A percentile compares a stretch with the other conserved stretches of the same genome.
phyloP scores from a whole-genome alignment of 2,113 vertebrate species.

The Dunckerocampus dactyliophorus region DNA sequence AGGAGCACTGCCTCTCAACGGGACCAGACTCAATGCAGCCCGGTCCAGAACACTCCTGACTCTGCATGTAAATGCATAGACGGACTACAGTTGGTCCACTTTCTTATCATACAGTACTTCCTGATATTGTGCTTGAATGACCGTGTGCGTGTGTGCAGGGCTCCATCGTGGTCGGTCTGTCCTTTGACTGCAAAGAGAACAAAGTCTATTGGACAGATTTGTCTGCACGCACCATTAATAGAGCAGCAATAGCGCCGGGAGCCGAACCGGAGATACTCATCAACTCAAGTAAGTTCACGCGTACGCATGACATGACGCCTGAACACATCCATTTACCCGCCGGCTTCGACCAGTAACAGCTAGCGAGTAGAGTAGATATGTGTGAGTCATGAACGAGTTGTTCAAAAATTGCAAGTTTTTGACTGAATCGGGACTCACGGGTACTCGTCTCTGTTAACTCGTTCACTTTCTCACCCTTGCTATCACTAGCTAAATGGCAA shows the following conservation, averaged over 20 bases:
- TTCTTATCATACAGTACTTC: neutral
- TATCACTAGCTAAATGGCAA: too few relatives aligned
- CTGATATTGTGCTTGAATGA: neutral
- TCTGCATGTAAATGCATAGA: slow-evolving; percentile 77
- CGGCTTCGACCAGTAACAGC: too few relatives aligned
- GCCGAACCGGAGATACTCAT: slow-evolving; percentile 86
- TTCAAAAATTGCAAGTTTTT: too few relatives aligned
- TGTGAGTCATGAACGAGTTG: neutral
- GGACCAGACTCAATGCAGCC: slow-evolving; percentile 78
- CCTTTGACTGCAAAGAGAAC: slow-evolving; percentile 87
- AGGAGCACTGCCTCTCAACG: slow-evolving; percentile 85
- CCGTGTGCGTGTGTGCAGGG: slow-evolving; percentile 71
- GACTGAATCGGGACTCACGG: too few relatives aligned
- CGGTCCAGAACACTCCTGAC: slow-evolving; percentile 82
- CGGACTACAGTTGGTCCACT: too few relatives aligned
- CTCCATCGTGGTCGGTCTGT: slow-evolving; percentile 92
- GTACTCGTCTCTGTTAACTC: too few relatives aligned
- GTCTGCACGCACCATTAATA: slow-evolving; percentile 84
- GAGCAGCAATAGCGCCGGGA: slow-evolving; percentile 77
- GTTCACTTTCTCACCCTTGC: too few relatives aligned
- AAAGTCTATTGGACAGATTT: slow-evolving; percentile 94
- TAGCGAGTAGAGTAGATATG: too few relatives aligned
- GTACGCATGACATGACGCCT: too few relatives aligned
- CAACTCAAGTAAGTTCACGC: slow-evolving; percentile 74
- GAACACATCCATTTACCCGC: neutral